A percentile compares a stretch with the other conserved stretches of the same genome.
phyloP scores from a whole-genome alignment of 2,888 invertebrate species.

The Cheilosia vulpina region DNA sequence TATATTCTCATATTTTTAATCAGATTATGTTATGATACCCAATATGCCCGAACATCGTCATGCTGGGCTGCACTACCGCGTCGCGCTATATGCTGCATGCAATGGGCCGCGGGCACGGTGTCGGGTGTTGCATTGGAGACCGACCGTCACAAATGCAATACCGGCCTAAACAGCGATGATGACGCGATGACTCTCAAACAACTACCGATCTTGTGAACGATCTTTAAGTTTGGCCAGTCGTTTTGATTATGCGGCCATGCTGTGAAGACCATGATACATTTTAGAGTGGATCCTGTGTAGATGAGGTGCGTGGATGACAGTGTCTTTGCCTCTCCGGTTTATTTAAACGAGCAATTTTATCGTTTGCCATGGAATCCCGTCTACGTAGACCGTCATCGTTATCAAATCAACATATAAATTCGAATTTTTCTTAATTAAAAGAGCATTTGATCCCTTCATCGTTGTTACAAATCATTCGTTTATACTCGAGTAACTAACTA shows the following conservation, averaged over 20 bases:
- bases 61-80: constrained; percentile 61
- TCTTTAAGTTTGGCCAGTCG: constrained; percentile 46
- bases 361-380: constrained; percentile 15
- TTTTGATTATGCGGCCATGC: constrained; percentile 56
- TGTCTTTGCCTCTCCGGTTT: constrained; percentile 10
- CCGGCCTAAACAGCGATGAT: constrained; percentile 46
- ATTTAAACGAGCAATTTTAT: constrained; percentile 39
- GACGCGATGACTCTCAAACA: constrained; percentile 63
- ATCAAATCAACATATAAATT: constrained; percentile 66
- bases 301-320: constrained; percentile 44
- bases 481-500: constrained; percentile 53
- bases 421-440: constrained; percentile 67
- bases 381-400: constrained; percentile 39
- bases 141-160: constrained; percentile 25
- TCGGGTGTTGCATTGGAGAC: constrained; percentile 26
- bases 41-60: constrained; percentile 71
- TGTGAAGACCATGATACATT: constrained; percentile 67
- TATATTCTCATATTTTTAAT: constrained; percentile 75
- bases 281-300: constrained; percentile 49
- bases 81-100: constrained; percentile 43
- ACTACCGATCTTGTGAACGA: constrained; percentile 61
- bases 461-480: constrained; percentile 61
- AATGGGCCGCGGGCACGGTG: neutral
- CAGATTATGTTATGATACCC: constrained; percentile 75
- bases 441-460: constrained; percentile 64